Evolutionary conservation across 1,140 invertebrate genomes (phyloP), one percentile per base, ranked within the genome.

Genomic region (Penaeus chinensis): DNA sequence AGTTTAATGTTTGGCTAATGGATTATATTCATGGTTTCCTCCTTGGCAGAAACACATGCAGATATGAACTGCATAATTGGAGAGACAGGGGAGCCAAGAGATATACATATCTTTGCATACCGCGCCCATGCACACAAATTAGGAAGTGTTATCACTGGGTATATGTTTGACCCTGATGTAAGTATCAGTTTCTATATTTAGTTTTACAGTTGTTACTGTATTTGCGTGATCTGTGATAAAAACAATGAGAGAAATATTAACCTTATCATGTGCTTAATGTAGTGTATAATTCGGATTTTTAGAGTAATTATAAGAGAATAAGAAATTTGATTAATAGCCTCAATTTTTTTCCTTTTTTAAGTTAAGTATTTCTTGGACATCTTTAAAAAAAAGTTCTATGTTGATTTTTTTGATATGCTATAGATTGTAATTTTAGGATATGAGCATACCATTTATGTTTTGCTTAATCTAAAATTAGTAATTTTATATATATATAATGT

Each of bases 41-140:
- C 84, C 82, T 85, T 77, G 91, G 11, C 90, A 93, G 92, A 91
- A 88, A 91, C 90, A 82, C 91, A 92, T 90, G 90, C 91, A 11
- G 92, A 93, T 89, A 90, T 91, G 65, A 93, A 92, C 89, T 93
- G 91, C 54, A 27, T 78, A 8, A 27, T 89, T 37, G 76, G 66
- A 27, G 27, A 42, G 3, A 77, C 76, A 20, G 77, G 71, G 22
- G 81, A 84, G 27, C 84, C 89, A 4, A 27, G 4, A 54, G 85
- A 88, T 47, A 87, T 90, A 27, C 88, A 93, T 90, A 92, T 93
- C 22, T 94, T 94, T 91, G 94, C 93, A 20, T 94, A 91, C 90
- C 91, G 94, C 81, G 93, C 93, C 65, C 94, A 94, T 91, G 93
- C 94, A 42, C 94, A 94, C 90, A 90, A 88, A 82, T 84, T 93